Percentiles rank a stretch among this genome's conserved stretches.
Conservation (phyloP, 2,888 invertebrate genomes). For the Pristionchus fissidentatus region DNA sequence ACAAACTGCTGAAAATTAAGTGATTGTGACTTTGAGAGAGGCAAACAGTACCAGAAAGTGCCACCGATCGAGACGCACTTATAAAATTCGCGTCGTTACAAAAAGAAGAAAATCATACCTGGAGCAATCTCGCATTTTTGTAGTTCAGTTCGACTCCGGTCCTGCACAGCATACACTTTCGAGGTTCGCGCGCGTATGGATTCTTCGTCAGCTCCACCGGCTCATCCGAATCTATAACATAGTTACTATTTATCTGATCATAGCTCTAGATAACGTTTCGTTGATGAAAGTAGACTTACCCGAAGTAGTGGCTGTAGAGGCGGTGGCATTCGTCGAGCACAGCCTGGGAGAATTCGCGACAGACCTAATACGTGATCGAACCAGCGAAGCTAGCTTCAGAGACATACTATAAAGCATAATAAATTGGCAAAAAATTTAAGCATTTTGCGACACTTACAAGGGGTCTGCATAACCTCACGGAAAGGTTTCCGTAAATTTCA, state of each 20-base stretch:
- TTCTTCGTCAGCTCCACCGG: slow-evolving; percentile 63
- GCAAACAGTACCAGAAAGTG: not conserved
- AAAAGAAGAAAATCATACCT: slow-evolving; percentile 51
- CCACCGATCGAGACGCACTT: too few relatives aligned
- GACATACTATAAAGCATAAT: slow-evolving; percentile 1
- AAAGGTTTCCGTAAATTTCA: too few relatives aligned
- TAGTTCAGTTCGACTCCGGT: slow-evolving; percentile 72
- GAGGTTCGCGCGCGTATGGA: slow-evolving; percentile 66
- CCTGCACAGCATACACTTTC: slow-evolving; percentile 68
- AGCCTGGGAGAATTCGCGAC: not conserved
- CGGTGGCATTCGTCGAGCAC: slow-evolving; percentile 38
- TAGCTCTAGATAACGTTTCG: not conserved
- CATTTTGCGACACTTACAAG: not conserved
- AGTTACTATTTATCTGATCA: not conserved
- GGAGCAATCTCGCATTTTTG: slow-evolving; percentile 86
- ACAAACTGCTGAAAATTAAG: slow-evolving; percentile 83
- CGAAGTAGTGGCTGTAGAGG: not conserved
- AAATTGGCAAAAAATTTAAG: too few relatives aligned
- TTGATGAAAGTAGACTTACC: not conserved
- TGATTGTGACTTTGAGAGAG: not conserved
- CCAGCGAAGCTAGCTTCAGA: slow-evolving; percentile 17
- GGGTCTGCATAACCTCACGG: too few relatives aligned
- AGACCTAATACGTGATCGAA: slow-evolving; percentile 1
- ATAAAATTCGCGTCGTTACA: too few relatives aligned
- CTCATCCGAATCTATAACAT: slow-evolving; percentile 55